Evolutionary conservation across 2,797 vertebrate genomes (phyloP).

Genomic region (Coccyzus lansbergi): DNA sequence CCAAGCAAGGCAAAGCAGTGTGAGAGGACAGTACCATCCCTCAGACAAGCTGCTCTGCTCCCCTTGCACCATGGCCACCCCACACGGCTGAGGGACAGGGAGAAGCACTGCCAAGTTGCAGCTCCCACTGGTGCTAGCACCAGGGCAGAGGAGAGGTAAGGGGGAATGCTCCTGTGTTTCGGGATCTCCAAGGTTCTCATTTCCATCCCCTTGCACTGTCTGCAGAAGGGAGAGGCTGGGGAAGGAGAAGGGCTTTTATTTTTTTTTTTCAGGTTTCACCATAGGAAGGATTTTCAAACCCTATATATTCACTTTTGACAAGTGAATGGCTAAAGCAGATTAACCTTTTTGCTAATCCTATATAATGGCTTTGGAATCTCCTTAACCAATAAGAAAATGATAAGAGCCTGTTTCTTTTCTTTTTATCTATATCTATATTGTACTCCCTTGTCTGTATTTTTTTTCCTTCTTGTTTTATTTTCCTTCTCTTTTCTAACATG

Average conservation of each 20-base stretch:
- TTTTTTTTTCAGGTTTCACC: neutral
- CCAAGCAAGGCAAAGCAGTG: neutral
- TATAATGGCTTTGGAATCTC: conserved; percentile 90
- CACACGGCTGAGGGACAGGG: accelerated
- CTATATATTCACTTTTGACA: conserved; percentile 79
- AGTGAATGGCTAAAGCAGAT: conserved; percentile 82
- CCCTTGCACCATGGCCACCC: neutral
- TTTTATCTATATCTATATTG: conserved; percentile 74
- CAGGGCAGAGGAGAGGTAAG: neutral
- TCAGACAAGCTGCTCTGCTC: neutral
- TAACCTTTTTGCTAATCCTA: conserved; percentile 86
- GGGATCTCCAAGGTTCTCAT: neutral
- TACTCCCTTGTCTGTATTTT: conserved; percentile 55
- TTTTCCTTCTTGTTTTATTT: conserved; percentile 69
- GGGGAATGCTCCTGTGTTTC: neutral
- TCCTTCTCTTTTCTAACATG: conserved; percentile 62
- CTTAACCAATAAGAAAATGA: conserved; percentile 78
- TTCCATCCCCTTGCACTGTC: neutral
- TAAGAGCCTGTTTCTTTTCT: conserved; percentile 67
- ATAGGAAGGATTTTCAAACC: conserved; percentile 68
- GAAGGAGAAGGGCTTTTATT: neutral
- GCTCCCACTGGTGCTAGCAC: neutral
- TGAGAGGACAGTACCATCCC: neutral
- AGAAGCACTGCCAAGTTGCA: neutral
- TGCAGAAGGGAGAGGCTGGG: neutral